A percentile compares a stretch with the other conserved stretches of the same genome.
Evolutionary conservation across 2,888 invertebrate genomes (phyloP).

Genomic region (Cerceris ruficornis): DNA sequence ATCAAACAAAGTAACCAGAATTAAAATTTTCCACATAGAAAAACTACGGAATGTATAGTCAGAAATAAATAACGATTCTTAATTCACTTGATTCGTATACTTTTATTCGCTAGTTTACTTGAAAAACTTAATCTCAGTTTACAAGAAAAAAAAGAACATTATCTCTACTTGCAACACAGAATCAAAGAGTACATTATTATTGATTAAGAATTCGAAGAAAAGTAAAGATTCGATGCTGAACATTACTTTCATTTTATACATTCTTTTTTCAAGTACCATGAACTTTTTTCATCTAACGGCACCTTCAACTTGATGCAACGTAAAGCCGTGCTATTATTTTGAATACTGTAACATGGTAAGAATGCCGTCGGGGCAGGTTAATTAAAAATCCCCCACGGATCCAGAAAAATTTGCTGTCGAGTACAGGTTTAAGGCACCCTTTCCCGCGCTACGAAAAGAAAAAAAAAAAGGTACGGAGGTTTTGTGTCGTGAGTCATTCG

Average conservation of each 20-base stretch:
- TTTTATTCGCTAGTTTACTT: too few relatives aligned
- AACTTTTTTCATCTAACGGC: neutral
- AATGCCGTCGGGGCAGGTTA: neutral
- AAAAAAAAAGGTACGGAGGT: slow-evolving; percentile 45
- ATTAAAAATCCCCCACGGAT: slow-evolving; percentile 18
- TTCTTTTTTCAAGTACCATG: neutral
- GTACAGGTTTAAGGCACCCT: slow-evolving; percentile 39
- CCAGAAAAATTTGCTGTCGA: slow-evolving; percentile 11
- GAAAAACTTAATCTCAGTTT: too few relatives aligned
- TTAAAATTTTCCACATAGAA: too few relatives aligned
- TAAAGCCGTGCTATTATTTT: neutral
- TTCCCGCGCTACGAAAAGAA: slow-evolving; percentile 18
- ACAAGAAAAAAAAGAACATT: too few relatives aligned
- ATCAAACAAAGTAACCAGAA: too few relatives aligned
- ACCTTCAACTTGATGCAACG: neutral
- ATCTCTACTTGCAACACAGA: too few relatives aligned
- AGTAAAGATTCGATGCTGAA: too few relatives aligned
- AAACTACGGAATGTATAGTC: too few relatives aligned
- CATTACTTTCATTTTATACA: neutral
- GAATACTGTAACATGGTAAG: neutral
- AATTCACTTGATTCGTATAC: too few relatives aligned
- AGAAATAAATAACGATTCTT: too few relatives aligned
- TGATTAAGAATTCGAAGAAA: too few relatives aligned
- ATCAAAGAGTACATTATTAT: too few relatives aligned
- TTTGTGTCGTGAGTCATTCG: slow-evolving; percentile 61